Conservation (phyloP, 2,113 vertebrate species). For the Dermatemys mawii region DNA sequence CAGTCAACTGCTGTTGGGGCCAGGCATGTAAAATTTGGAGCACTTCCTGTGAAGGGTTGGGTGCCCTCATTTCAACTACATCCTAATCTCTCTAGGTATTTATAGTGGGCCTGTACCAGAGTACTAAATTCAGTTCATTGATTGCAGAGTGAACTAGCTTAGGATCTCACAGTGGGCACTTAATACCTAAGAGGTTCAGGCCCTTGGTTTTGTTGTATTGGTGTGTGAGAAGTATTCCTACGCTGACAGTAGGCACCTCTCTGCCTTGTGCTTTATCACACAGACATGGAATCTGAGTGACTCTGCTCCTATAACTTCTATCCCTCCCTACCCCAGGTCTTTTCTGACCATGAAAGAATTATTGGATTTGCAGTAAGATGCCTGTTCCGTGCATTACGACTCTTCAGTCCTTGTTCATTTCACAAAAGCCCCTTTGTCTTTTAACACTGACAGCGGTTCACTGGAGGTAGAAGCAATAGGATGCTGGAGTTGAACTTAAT, state of each 20-base stretch:
- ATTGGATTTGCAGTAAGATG: background rate
- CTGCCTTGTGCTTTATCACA: background rate
- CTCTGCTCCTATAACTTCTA: background rate
- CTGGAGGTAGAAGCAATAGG: background rate
- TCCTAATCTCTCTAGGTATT: background rate
- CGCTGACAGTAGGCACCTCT: background rate
- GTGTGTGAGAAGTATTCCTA: background rate
- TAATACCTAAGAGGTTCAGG: fast-evolving
- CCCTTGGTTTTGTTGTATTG: background rate
- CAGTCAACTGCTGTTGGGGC: no score
- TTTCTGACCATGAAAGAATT: background rate
- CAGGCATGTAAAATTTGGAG: background rate
- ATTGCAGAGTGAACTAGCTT: background rate
- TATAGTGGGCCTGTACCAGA: background rate
- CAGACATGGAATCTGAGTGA: background rate
- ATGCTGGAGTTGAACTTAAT: background rate
- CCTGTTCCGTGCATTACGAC: background rate
- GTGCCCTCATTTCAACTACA: background rate
- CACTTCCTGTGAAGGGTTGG: background rate
- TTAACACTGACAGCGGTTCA: background rate
- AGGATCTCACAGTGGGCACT: background rate
- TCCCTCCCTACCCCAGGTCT: fast-evolving
- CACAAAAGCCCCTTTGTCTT: background rate
- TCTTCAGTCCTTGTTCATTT: background rate
- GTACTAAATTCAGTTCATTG: background rate